Percentiles rank a stretch among this genome's conserved stretches.
phyloP scores from a whole-genome alignment of 1,140 invertebrate genomes.

The Coptotermes formosanus region DNA sequence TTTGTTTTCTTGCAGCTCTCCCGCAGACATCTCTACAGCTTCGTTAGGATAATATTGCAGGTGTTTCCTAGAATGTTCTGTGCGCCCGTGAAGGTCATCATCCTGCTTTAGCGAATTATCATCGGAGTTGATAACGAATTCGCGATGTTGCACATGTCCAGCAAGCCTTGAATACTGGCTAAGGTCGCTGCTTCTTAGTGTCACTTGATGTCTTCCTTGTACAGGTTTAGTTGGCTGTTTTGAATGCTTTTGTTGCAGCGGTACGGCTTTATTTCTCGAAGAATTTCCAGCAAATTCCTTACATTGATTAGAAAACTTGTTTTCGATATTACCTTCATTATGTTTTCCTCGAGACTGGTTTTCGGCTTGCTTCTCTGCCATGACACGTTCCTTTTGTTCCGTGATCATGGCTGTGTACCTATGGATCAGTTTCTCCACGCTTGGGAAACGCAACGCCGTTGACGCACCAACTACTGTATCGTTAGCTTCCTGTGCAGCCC shows the following conservation, averaged over 20 bases:
- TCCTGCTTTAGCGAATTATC: neutral
- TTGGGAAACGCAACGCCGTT: neutral
- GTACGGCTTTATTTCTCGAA: no score
- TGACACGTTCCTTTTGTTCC: neutral
- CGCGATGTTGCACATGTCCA: no score
- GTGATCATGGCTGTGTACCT: neutral
- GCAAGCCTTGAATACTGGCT: neutral
- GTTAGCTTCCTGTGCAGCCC: neutral
- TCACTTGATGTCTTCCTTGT: neutral
- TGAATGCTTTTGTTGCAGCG: no score
- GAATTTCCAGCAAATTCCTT: no score
- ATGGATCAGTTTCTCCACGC: conserved; percentile 12
- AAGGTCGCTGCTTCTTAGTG: neutral
- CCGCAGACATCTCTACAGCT: neutral
- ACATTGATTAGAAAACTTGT: no score
- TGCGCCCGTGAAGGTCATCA: neutral
- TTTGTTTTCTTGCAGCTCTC: neutral
- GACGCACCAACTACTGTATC: neutral
- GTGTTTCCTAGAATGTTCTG: neutral
- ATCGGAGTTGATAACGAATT: neutral
- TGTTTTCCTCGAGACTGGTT: neutral
- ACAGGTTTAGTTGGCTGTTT: neutral
- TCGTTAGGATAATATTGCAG: neutral
- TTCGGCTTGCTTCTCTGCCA: neutral
- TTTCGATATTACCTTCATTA: no score